Conservation (phyloP, 2,888 invertebrate species). For the Papilio gigon region DNA sequence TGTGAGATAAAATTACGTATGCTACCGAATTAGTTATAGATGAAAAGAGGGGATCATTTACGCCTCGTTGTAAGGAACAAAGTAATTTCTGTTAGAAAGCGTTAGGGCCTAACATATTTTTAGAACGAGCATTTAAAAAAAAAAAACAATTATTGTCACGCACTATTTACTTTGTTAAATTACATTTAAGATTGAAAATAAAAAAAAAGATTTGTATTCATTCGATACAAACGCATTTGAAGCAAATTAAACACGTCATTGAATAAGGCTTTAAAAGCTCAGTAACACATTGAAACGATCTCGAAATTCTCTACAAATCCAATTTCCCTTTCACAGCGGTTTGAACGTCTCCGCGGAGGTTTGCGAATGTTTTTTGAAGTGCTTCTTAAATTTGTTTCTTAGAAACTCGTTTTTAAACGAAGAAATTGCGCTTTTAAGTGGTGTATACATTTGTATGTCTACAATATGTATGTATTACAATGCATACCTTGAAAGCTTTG, state of each 20-base stretch:
- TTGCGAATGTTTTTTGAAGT: slow-evolving; percentile 16
- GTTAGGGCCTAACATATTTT: no score
- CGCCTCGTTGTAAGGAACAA: no score
- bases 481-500: not conserved
- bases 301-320: slow-evolving; percentile 28
- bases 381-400: slow-evolving; percentile 24
- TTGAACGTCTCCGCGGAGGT: slow-evolving; percentile 25
- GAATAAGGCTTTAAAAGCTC: slow-evolving; percentile 13
- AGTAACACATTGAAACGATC: slow-evolving; percentile 26
- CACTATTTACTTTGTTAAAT: not conserved
- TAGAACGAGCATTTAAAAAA: no score
- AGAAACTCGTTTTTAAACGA: slow-evolving; percentile 11
- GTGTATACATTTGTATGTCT: not conserved
- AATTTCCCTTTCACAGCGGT: slow-evolving; percentile 27
- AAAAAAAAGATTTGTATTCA: slow-evolving; percentile 3
- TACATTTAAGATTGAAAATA: not conserved
- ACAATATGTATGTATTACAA: not conserved
- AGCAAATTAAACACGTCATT: slow-evolving; percentile 7
- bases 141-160: no score
- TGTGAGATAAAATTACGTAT: no score
- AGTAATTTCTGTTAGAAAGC: no score
- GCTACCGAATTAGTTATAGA: no score
- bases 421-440: slow-evolving; percentile 16
- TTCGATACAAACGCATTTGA: not conserved
- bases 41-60: no score